Conservation (phyloP, 2,113 vertebrate genomes). For the Zapus hudsonius region DNA sequence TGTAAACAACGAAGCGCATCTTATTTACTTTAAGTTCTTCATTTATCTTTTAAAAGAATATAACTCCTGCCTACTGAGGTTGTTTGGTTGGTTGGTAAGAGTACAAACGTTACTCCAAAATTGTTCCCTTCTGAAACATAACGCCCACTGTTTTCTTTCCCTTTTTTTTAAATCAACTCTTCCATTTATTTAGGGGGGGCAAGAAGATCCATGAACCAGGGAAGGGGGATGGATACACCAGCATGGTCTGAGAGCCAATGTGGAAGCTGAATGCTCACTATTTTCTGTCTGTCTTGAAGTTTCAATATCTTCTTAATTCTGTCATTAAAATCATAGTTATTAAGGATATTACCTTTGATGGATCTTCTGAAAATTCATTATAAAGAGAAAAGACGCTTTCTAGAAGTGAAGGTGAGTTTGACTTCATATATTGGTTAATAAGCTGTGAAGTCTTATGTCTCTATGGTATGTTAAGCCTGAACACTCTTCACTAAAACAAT, state of each 20-base stretch:
- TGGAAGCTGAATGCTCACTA: neutral
- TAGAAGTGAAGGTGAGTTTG: constrained; percentile 32
- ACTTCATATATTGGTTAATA: neutral
- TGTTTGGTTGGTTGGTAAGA: neutral
- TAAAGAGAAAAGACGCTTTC: neutral
- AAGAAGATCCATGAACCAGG: too few species aligned
- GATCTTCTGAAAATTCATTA: neutral
- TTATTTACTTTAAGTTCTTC: constrained; percentile 27
- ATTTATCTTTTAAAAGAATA: constrained; percentile 6
- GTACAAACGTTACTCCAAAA: neutral
- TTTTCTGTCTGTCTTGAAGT: neutral
- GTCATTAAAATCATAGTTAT: neutral
- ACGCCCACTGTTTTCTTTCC: too few species aligned
- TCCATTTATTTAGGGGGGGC: too few species aligned
- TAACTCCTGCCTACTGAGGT: neutral
- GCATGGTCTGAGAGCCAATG: too few species aligned
- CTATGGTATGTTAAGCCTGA: neutral
- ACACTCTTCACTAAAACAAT: constrained; percentile 42
- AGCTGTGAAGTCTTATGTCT: neutral
- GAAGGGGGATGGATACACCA: too few species aligned
- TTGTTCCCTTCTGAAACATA: neutral
- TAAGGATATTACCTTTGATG: neutral
- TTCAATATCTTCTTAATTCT: neutral
- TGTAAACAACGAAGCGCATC: constrained; percentile 18
- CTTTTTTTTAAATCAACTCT: too few species aligned